Base-by-base conservation (phyloP, 2,113 vertebrate species). In the Vanacampus margaritifer region DNA sequence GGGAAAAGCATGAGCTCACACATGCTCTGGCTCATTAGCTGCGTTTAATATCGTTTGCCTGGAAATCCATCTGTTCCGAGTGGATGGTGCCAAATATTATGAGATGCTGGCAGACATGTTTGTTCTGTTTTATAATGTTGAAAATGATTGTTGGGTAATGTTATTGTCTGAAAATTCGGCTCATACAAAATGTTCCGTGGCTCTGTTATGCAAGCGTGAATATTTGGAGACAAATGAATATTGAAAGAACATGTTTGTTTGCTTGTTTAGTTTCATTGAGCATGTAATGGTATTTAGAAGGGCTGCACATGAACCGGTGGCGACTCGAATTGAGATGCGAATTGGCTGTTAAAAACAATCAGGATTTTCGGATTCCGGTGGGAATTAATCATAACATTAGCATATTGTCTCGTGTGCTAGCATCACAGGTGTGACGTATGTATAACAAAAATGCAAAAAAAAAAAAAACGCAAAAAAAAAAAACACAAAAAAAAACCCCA, bases 1-100 rank as follows among this genome's bases (percentile, higher is more conserved):
- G 87, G 88, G 82, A 67, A 41, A 88, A 85, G 79, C 78, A 84
- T 83, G 87, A 89, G 85, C 78, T 81, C 89, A 88, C 86, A 76
- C 58, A 58, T 72, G 83, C 83, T 67, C 67, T 82, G 88, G 79
- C 86, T 90, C 85, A 88, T 90, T 86, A 86, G 77, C 73, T 87
- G 71, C 73, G 65, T 86, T 92, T 91, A 81, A 89, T 89, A 81
- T 71, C 76, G 86, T 86, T 81, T 86, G 85, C 72, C 76, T 82
- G 78, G 67, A 86, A 84, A 80, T 75, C 86, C 89, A 88, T 90
- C 89, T 90, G 88, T 78, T 89, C 82, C 75, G 73, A 35, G 48
- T 43, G 61, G 41, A 75, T 65, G 73, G 57, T 90, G 89, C 89
- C 89, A 88, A 76, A 77, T 71, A 86, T 79, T 78, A 88, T 83